Conservation (phyloP, 2,113 vertebrate species). For the Pseudorhombus dupliciocellatus region DNA sequence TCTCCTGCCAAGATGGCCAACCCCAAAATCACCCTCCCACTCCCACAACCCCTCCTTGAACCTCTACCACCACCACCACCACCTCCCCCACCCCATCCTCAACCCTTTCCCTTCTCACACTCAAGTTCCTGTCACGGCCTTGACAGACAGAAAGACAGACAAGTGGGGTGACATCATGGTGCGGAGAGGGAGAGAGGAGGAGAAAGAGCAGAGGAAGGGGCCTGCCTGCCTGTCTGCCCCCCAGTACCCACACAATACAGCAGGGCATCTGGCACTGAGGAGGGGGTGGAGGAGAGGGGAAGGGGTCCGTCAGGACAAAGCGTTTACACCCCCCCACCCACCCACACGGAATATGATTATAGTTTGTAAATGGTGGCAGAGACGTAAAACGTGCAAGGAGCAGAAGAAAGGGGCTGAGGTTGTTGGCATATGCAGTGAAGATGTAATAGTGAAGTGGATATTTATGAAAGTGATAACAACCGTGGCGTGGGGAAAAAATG, state of each 20-base stretch:
- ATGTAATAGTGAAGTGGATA: not conserved
- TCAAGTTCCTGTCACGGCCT: slow-evolving; percentile 71
- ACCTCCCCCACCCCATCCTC: slow-evolving; percentile 2
- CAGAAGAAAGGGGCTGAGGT: slow-evolving; percentile 31
- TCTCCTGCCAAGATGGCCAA: slow-evolving; percentile 21
- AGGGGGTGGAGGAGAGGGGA: slow-evolving; percentile 12
- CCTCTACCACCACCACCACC: slow-evolving; percentile 13
- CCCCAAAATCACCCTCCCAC: slow-evolving; percentile 7
- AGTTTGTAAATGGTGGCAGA: slow-evolving; percentile 65
- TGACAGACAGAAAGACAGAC: slow-evolving; percentile 64
- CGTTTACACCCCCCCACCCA: slow-evolving; percentile 59
- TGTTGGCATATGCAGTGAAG: slow-evolving; percentile 3
- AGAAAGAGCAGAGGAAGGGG: slow-evolving; percentile 50
- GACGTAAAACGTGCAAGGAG: slow-evolving; percentile 34
- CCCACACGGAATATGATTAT: slow-evolving; percentile 73
- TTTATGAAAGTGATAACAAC: not conserved
- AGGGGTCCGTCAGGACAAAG: slow-evolving; percentile 70
- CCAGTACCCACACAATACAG: slow-evolving; percentile 74
- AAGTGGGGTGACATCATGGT: slow-evolving; percentile 72
- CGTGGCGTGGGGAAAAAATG: not conserved
- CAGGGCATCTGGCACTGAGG: slow-evolving; percentile 76
- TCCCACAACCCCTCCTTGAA: slow-evolving; percentile 51
- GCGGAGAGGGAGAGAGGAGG: slow-evolving; percentile 32
- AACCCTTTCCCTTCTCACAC: slow-evolving; percentile 65
- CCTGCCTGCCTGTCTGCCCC: slow-evolving; percentile 49